Evolutionary conservation across 2,888 invertebrate species (phyloP).

Genomic region (Drosophila ezoana): DNA sequence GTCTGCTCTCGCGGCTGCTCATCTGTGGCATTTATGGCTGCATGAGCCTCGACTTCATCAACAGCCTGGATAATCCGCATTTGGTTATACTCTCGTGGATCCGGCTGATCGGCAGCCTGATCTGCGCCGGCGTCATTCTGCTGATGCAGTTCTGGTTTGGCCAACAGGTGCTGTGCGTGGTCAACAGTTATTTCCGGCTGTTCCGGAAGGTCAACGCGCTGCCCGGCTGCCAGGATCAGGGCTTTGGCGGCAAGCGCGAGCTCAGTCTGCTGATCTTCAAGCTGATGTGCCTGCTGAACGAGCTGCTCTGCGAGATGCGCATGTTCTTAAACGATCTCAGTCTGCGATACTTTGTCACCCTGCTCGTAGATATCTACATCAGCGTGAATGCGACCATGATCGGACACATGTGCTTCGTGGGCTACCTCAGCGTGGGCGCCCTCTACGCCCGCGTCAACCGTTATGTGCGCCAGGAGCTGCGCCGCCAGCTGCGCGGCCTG

Average conservation of each 20-base stretch:
- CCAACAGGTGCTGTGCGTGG: conserved; percentile 32
- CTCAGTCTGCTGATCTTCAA: conserved; percentile 41
- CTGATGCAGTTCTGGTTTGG: conserved; percentile 44
- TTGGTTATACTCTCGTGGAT: conserved; percentile 23
- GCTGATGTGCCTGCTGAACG: conserved; percentile 29
- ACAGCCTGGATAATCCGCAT: conserved; percentile 4
- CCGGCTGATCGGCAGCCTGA: conserved; percentile 9
- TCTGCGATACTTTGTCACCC: rapidly evolving
- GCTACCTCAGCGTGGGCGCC: conserved; percentile 56
- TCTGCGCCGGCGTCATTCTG: conserved; percentile 20
- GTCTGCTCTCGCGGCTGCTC: conserved; percentile 31
- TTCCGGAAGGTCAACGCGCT: conserved; percentile 37
- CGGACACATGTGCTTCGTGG: conserved; percentile 52
- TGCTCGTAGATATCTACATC: conserved; percentile 24
- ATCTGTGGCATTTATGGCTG: conserved; percentile 10
- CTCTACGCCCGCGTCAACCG: conserved; percentile 49
- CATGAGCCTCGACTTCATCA: background rate
- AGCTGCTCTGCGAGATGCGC: conserved; percentile 17
- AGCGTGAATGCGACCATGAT: conserved; percentile 25
- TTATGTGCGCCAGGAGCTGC: conserved; percentile 50
- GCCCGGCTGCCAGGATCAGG: background rate
- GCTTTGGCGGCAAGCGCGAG: conserved; percentile 52
- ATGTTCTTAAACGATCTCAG: background rate
- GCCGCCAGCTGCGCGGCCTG: conserved; percentile 38
- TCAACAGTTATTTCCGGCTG: conserved; percentile 45